These are phyloP conservation scores for Uropsilus gracilis DNA, from an alignment of 2,113 vertebrate genomes.

Conservation along the genomic window DNA sequence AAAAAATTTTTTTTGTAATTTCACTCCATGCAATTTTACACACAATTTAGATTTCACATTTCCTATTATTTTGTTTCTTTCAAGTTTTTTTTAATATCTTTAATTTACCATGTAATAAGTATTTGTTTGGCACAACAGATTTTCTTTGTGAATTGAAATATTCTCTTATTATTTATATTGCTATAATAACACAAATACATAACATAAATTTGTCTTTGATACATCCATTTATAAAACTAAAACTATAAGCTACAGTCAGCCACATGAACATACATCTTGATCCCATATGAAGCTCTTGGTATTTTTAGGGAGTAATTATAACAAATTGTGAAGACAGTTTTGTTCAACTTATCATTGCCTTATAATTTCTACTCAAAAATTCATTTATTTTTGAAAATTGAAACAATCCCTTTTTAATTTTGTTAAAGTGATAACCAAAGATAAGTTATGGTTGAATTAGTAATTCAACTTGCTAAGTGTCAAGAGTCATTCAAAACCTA, in stretches of 20 bases:
- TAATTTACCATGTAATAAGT: not conserved
- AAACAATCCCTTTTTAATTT: not conserved
- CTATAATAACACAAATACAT: not conserved
- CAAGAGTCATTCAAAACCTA: not conserved
- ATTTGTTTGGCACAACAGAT: not conserved
- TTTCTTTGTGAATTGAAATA: slow-evolving; percentile 3
- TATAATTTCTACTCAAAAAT: not conserved
- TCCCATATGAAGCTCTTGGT: not conserved
- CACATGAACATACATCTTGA: not conserved
- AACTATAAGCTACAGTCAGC: not conserved
- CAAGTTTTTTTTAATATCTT: not conserved
- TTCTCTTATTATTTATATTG: not conserved
- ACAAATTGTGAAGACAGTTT: not conserved
- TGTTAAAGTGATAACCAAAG: not conserved
- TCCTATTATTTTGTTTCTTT: not conserved
- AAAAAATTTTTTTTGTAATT: not conserved
- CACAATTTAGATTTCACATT: not conserved
- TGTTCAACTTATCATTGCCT: not conserved
- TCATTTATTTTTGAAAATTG: not conserved
- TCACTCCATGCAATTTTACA: not conserved
- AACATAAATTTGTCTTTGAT: not conserved
- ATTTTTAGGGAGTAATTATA: not conserved
- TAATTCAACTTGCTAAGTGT: not conserved
- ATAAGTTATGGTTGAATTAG: not conserved
- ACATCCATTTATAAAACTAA: slow-evolving; percentile 13